Base-by-base conservation (phyloP, 1,140 invertebrate genomes). In the Drosophila setifemur region DNA sequence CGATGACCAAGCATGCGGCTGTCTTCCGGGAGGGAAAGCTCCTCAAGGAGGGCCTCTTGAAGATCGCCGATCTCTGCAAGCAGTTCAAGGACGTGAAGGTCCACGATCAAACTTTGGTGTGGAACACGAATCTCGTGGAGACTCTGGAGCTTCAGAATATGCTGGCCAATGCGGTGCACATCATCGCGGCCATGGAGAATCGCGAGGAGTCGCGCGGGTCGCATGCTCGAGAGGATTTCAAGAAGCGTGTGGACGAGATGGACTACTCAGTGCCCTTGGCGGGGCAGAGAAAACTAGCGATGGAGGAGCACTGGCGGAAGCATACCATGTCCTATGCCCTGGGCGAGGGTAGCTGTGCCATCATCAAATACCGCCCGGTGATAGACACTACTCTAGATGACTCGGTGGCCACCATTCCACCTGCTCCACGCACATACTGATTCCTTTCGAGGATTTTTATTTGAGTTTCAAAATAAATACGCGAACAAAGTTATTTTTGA, bases 111-210 rank as follows among this genome's bases (percentile, higher is more conserved):
- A 86, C 88, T 2, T 93, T 97, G 76, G 94, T 98, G 28, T 99
- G 98, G 98, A 99, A 99, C 92, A 96, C 97, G 0, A 98, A 99
- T 91, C 91, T 99, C 14, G 93, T 99, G 4, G 98, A 99, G 91
- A 96, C 97, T 0, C 91, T 99, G 11, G 98, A 99, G 90, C 91
- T 99, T 5, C 98, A 99, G 91, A 99, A 99, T 91, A 91, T 99
- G 58, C 94, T 99, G 92, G 89, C 97, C 26, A 98, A 98, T 91
- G 95, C 98, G 1, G 91, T 96, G 67, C 96, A 97, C 91, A 98
- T 98, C 0, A 97, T 99, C 64, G 92, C 95, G 35, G 93, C 93
- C 0, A 98, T 98, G 18, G 97, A 98, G 90, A 97, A 96, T 33
- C 92, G 98, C 16, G 98, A 99, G 90, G 98, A 99, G 92, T 98